Percentiles rank a stretch among this genome's conserved stretches.
These are phyloP conservation scores for Nephrotoma flavescens DNA, from an alignment of 2,888 invertebrate genomes.

Conservation along the genomic window DNA sequence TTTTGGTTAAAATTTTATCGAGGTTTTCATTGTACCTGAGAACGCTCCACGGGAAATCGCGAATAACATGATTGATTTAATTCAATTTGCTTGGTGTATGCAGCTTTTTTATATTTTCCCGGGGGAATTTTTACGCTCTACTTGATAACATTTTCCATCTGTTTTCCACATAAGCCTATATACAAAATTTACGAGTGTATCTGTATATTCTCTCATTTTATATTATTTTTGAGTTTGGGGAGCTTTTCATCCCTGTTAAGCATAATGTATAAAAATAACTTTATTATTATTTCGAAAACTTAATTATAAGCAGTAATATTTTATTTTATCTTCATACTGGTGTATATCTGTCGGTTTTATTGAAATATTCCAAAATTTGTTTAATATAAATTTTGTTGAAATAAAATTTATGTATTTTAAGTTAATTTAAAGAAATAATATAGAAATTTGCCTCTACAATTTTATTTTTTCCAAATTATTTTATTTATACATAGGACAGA, in stretches of 20 bases:
- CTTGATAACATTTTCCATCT: background rate
- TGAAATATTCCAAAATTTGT: background rate
- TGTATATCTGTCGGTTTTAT: background rate
- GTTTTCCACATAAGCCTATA: background rate
- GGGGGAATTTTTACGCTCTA: background rate
- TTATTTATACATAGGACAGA: background rate
- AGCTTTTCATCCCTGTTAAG: background rate
- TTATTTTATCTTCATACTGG: background rate
- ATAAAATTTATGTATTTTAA: background rate
- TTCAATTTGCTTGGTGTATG: background rate
- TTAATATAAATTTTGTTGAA: background rate
- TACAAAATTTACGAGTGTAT: no score
- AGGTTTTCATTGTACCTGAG: background rate
- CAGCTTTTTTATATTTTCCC: background rate
- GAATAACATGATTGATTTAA: background rate
- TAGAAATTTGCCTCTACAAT: background rate
- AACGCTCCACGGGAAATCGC: background rate
- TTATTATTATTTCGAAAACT: background rate
- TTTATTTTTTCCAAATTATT: background rate
- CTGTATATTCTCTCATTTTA: background rate
- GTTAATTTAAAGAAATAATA: background rate
- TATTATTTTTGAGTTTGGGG: background rate
- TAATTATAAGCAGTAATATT: background rate
- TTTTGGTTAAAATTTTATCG: background rate
- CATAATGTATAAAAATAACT: background rate